These are phyloP conservation scores for Edolisoma coerulescens DNA, from an alignment of 2,113 vertebrate genomes.

Conservation along the genomic window DNA sequence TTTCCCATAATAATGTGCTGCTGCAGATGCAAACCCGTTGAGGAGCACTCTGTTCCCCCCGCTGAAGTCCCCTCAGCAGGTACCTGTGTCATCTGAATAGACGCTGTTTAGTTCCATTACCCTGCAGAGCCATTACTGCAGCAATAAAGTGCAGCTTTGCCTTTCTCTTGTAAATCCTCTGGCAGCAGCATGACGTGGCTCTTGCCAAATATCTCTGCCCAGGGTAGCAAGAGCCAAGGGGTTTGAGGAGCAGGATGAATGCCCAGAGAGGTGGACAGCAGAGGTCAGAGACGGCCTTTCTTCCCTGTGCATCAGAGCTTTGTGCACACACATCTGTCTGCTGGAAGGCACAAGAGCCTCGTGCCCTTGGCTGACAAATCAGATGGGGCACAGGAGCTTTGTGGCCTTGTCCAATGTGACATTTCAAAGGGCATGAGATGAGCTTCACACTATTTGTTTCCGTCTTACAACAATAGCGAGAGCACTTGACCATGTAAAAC, in stretches of 20 bases:
- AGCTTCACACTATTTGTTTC: background rate
- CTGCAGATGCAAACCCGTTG: background rate
- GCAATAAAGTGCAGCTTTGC: background rate
- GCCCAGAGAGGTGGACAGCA: background rate
- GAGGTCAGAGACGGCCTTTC: background rate
- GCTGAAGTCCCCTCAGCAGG: background rate
- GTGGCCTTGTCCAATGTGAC: rapidly evolving
- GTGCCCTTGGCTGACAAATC: background rate
- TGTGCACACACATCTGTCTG: background rate
- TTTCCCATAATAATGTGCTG: background rate
- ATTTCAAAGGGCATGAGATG: background rate
- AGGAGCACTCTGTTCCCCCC: too few relatives aligned
- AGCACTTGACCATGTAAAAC: background rate
- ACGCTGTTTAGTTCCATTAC: background rate
- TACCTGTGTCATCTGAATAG: background rate
- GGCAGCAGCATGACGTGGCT: background rate
- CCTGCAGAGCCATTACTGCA: background rate
- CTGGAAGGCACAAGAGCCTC: background rate
- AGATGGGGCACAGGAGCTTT: background rate
- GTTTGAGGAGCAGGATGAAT: background rate
- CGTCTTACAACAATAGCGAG: rapidly evolving
- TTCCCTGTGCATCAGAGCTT: background rate
- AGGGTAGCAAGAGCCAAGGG: background rate
- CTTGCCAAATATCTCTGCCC: background rate
- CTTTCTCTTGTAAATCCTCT: background rate